These are phyloP conservation scores for Orchesella cincta DNA, from an alignment of 1,140 invertebrate genomes.

Conservation along the genomic window DNA sequence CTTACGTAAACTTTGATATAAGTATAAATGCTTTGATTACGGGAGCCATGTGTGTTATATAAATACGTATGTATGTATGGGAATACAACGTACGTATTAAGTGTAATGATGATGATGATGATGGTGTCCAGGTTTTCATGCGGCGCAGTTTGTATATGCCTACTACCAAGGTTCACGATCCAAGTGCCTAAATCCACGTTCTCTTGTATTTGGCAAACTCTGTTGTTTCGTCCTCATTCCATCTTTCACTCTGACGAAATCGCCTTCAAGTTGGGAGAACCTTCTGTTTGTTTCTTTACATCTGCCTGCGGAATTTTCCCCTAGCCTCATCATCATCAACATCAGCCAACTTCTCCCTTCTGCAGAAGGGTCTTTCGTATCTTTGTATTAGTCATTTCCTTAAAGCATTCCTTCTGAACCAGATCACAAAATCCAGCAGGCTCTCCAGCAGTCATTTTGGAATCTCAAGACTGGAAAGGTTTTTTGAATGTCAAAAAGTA, in stretches of 20 bases:
- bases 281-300: neutral
- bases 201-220: slow-evolving; percentile 6
- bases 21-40: too few relatives aligned
- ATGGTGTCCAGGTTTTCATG: neutral
- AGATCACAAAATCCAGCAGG: too few relatives aligned
- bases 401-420: neutral
- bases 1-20: too few relatives aligned
- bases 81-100: neutral
- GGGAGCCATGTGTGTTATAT: neutral
- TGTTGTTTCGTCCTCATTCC: slow-evolving; percentile 14
- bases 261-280: neutral
- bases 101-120: neutral
- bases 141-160: neutral
- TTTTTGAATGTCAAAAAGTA: too few relatives aligned
- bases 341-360: neutral
- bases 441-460: too few relatives aligned
- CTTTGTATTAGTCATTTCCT: neutral
- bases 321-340: neutral
- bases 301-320: slow-evolving; percentile 13
- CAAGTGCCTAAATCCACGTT: neutral
- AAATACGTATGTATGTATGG: neutral
- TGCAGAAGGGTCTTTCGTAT: too few relatives aligned
- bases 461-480: too few relatives aligned
- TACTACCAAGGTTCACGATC: neutral
- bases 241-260: slow-evolving; percentile 9